Base-by-base conservation (phyloP, 2,888 invertebrate genomes). In the Macrostomum cliftonense region DNA sequence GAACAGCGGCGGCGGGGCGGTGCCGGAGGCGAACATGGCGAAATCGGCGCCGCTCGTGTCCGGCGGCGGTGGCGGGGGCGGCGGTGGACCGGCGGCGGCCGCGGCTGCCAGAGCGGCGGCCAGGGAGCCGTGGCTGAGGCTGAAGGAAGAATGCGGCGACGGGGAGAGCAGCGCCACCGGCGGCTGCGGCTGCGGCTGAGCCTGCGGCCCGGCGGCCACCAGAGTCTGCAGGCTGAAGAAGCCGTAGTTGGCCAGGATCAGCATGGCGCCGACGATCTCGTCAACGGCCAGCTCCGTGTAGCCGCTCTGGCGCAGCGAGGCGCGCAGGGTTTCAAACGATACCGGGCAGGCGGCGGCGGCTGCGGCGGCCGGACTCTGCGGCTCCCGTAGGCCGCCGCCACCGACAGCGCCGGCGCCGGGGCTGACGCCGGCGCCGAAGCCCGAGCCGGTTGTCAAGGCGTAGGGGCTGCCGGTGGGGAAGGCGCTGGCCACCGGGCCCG, bases 401-500 rank as follows among this genome's bases (percentile, higher is more conserved):
- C n/a, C n/a, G n/a, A 13, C 14, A 16, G 16, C 19, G 9, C 40
- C 40, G 16, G 45, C 47, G 17, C 17, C 45, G 7, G 9, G 5
- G 28, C 28, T 9, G 28, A 9, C 28, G 28, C 28, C 28, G 9
- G 9, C 5, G 28, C 28, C 28, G 28, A 9, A 7, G 5, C 28
- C 28, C 5, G 28, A 28, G 28, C 28, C 28, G 9, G 28, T 7
- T 4, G 28, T 7, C 28, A 43, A 14, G 21, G 49, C 89, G 73
- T 87, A 91, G 12, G 91, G 91, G 58, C 89, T 89, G 56, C 89
- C 91, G 45, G 89, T 91, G 43, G 91, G 89, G 76, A 89, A 89
- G 75, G 67, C 62, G 58, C 63, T 63, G 40, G 66, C 65, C 42
- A 66, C 65, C 14, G 66, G 65, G 40, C 67, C 64, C 20, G 62